Evolutionary conservation across 2,888 invertebrate genomes (phyloP), one percentile per base, ranked within the genome.

Genomic region (Calliopum simillimum): DNA sequence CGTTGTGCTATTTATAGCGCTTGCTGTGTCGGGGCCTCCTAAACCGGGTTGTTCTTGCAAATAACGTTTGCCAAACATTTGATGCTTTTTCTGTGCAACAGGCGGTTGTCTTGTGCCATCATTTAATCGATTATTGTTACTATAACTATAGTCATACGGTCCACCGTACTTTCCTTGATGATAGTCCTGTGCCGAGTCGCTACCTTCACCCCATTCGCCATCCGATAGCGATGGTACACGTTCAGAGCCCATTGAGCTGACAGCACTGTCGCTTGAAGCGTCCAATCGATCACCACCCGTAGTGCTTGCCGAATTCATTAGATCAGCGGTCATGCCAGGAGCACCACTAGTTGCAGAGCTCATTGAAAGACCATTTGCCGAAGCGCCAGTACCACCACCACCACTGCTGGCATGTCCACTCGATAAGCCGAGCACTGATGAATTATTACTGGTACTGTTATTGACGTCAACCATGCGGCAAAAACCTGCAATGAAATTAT

Each of bases 181-280:
- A 81, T 93, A 95, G 83, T 95, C 95, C 85, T 93, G 92, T 1
- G 93, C 92, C 0, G 95, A 94, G 81, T 96, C 95, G 63, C 93
- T 94, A 43, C 95, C 95, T 82, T 96, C 96, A 84, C 95, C 94
- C 95, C 95, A 96, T 81, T 95, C 96, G 3, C 94, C 93, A 81
- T 96, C 96, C 1, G 95, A 95, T 2, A 95, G 87, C 0, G 95
- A 95, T 3, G 95, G 94, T 12, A 96, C 95, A 14, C 96, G 89
- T 81, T 96, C 96, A 2, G 95, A 95, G 3, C 95, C 95, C 95
- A 96, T 95, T 2, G 96, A 96, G 72, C 96, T 96, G 46, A 96
- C 96, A 1, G 96, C 96, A 81, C 95, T 95, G 86, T 96, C 96
- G 69, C 94, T 95, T 16, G 94, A 94, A 0, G 95, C 94, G 83